Evolutionary conservation across 2,113 vertebrate species (phyloP).

Genomic region (Malurus melanocephalus): DNA sequence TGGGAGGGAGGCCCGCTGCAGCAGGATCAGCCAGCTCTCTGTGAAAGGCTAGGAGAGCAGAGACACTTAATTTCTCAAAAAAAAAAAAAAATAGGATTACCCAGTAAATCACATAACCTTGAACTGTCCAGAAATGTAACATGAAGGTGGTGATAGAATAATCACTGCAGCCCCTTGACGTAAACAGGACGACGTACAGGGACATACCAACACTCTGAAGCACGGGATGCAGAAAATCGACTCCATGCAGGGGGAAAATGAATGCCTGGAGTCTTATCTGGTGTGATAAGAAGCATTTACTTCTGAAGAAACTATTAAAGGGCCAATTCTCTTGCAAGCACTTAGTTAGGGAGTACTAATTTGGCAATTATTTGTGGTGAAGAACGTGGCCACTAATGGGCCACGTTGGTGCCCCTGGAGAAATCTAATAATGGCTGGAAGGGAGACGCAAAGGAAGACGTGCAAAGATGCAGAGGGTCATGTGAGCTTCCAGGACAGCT

Average conservation of each 20-base stretch:
- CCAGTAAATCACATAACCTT: conserved; percentile 39
- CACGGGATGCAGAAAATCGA: neutral
- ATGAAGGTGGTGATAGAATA: conserved; percentile 48
- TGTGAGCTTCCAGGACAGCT: neutral
- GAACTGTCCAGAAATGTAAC: conserved; percentile 41
- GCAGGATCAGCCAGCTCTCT: conserved; percentile 5
- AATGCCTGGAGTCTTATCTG: conserved; percentile 41
- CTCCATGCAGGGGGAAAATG: conserved; percentile 11
- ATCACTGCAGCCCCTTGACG: conserved; percentile 11
- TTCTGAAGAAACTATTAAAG: conserved; percentile 49
- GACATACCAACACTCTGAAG: conserved; percentile 13
- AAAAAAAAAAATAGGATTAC: neutral
- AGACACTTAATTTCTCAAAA: conserved; percentile 45
- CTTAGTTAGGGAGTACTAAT: conserved; percentile 48
- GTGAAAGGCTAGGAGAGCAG: conserved; percentile 14
- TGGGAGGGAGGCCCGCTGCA: conserved; percentile 3
- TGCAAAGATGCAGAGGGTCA: neutral
- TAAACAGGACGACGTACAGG: neutral
- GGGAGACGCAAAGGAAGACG: neutral
- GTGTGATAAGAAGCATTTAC: conserved; percentile 27
- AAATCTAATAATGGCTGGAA: neutral
- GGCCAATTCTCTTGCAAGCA: neutral
- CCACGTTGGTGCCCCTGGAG: neutral
- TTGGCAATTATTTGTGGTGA: conserved; percentile 42
- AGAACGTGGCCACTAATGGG: neutral